Evolutionary conservation across 2,888 invertebrate species (phyloP).

Genomic region (Lucinisca nassula): DNA sequence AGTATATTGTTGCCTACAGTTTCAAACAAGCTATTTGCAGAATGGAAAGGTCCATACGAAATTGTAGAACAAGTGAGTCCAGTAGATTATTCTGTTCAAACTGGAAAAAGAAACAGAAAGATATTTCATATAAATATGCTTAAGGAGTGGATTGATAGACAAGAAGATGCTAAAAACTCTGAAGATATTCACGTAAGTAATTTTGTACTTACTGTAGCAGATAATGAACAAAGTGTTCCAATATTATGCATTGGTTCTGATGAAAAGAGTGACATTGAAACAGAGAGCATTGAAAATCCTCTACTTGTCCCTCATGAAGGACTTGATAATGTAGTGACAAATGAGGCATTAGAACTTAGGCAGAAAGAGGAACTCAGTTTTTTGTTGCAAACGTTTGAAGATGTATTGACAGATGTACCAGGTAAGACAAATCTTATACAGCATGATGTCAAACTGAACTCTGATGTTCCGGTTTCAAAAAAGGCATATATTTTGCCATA

Average conservation of each 20-base stretch:
- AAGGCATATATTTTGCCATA: slow-evolving; percentile 24
- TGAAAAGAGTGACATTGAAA: no score
- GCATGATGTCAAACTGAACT: background rate
- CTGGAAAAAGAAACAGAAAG: background rate
- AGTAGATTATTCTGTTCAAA: background rate
- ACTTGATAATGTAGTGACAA: no score
- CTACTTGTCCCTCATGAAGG: background rate
- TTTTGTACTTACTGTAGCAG: no score
- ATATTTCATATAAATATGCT: slow-evolving; percentile 6
- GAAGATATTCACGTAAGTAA: no score
- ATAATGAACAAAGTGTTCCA: no score
- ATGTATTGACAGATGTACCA: slow-evolving; percentile 20
- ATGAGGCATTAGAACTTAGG: no score
- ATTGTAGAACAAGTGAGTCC: background rate
- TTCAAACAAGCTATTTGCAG: background rate
- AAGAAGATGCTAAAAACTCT: no score
- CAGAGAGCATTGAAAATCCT: background rate
- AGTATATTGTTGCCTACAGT: background rate
- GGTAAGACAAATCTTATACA: background rate
- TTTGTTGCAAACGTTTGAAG: no score
- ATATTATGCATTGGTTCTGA: no score
- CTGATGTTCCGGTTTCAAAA: slow-evolving; percentile 5
- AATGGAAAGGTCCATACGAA: slow-evolving; percentile 7
- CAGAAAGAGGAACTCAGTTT: no score
- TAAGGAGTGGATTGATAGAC: background rate